phyloP scores from a whole-genome alignment of 2,797 vertebrate species.

The Sparus aurata region DNA sequence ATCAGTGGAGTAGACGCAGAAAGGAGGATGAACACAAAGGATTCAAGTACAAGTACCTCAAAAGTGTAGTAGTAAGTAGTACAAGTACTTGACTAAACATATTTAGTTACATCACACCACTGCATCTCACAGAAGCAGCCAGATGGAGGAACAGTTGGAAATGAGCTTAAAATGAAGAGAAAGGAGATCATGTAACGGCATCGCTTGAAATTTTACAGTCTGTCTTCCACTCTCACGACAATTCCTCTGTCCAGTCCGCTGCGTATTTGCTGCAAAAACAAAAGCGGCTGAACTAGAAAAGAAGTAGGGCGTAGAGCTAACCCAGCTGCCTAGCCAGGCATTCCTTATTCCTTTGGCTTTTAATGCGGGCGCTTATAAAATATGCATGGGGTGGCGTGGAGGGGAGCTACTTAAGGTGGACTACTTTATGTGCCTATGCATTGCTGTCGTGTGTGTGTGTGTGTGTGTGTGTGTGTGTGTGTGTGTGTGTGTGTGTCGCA shows the following conservation, averaged over 20 bases:
- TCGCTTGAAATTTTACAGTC: constrained; percentile 30
- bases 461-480: constrained; percentile 23
- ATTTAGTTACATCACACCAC: too few relatives aligned
- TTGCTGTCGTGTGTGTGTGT: constrained; percentile 24
- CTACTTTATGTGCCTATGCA: constrained; percentile 65
- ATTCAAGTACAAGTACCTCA: too few relatives aligned
- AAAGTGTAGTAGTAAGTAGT: too few relatives aligned
- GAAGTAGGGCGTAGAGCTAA: constrained; percentile 77
- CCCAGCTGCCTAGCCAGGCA: constrained; percentile 81
- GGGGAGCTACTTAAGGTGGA: constrained; percentile 79
- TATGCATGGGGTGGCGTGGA: constrained; percentile 80
- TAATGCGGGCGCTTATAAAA: constrained; percentile 80
- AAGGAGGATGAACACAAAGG: too few relatives aligned
- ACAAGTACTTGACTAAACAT: too few relatives aligned
- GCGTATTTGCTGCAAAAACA: constrained; percentile 63
- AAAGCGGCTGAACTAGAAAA: constrained; percentile 76
- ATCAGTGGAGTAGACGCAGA: too few relatives aligned
- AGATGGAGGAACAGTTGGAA: neutral
- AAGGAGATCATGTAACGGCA: constrained; percentile 5
- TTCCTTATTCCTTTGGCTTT: constrained; percentile 83
- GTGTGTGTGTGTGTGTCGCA: constrained; percentile 34
- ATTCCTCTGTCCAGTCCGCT: constrained; percentile 54
- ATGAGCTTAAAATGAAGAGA: constrained; percentile 1
- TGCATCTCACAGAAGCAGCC: neutral
- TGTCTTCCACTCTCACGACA: constrained; percentile 29